A percentile compares a stretch with the other conserved stretches of the same genome.
phyloP scores from a whole-genome alignment of 2,888 invertebrate species.

The Rhogogaster chlorosoma region DNA sequence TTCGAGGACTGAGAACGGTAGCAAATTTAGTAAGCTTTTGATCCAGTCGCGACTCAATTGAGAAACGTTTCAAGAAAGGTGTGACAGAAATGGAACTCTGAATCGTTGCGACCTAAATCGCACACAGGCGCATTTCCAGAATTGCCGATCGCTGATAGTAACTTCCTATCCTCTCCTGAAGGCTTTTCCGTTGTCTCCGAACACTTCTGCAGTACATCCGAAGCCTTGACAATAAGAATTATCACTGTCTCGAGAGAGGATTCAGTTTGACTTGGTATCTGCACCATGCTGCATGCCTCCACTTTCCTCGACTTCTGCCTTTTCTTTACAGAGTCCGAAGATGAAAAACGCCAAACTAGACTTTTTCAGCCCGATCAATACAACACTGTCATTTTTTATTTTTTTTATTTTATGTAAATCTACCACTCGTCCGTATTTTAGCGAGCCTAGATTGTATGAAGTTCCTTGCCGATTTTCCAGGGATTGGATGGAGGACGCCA shows the following conservation, averaged over 20 bases:
- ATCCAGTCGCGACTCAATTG: slow-evolving; percentile 21
- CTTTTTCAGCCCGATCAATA: slow-evolving; percentile 13
- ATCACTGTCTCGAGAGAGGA: slow-evolving; percentile 66
- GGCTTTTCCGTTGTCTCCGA: slow-evolving; percentile 58
- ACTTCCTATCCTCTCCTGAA: slow-evolving; percentile 55
- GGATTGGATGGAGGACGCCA: background rate
- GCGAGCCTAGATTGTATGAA: background rate
- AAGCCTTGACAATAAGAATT: slow-evolving; percentile 61
- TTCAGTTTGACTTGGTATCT: slow-evolving; percentile 57
- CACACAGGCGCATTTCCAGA: slow-evolving; percentile 40
- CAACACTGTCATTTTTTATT: background rate
- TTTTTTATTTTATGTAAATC: too few relatives aligned
- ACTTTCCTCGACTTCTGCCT: slow-evolving; percentile 9
- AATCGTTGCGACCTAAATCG: slow-evolving; percentile 40
- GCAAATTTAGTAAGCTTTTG: slow-evolving; percentile 37
- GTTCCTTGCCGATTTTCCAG: background rate
- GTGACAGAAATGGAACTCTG: slow-evolving; percentile 38
- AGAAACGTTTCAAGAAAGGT: slow-evolving; percentile 25
- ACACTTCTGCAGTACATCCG: slow-evolving; percentile 59
- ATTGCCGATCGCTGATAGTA: slow-evolving; percentile 45
- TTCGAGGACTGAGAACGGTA: background rate
- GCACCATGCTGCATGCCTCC: slow-evolving; percentile 40
- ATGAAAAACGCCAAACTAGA: slow-evolving; percentile 25
- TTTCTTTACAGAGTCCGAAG: slow-evolving; percentile 10
- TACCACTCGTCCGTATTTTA: background rate